Conservation (phyloP, 1,140 invertebrate genomes). For the Leptoteleia sp. region DNA sequence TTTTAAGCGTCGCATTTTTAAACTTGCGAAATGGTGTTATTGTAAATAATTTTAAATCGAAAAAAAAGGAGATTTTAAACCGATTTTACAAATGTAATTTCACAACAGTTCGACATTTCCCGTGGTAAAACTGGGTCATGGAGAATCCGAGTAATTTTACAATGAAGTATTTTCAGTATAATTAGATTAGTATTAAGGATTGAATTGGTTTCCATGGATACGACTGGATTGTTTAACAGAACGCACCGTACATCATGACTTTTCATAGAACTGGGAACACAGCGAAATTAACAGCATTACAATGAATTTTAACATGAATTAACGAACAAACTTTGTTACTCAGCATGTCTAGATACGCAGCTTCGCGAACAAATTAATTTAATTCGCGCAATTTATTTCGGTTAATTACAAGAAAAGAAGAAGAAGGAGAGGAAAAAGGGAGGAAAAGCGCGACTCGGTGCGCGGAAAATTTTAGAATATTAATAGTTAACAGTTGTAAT, state of each 20-base stretch:
- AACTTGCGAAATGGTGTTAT: not conserved
- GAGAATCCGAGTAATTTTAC: conserved; percentile 42
- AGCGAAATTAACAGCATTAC: conserved; percentile 35
- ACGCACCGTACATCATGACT: conserved; percentile 37
- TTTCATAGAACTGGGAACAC: conserved; percentile 11
- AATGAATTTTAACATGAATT: conserved; percentile 32
- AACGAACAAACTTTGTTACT: conserved; percentile 36
- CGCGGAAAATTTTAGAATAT: too few relatives aligned
- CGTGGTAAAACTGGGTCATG: conserved; percentile 24
- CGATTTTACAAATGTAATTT: conserved; percentile 26
- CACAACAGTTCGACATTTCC: conserved; percentile 9
- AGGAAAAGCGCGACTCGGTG: too few relatives aligned
- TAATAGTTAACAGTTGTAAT: too few relatives aligned
- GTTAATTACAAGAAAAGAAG: too few relatives aligned
- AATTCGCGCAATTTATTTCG: not conserved
- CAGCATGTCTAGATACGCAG: conserved; percentile 2
- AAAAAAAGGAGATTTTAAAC: conserved; percentile 5
- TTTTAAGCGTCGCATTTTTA: too few relatives aligned
- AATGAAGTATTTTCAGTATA: conserved; percentile 47
- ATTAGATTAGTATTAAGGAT: conserved; percentile 54
- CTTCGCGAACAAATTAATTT: not conserved
- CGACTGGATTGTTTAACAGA: conserved; percentile 40
- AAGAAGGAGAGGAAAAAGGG: too few relatives aligned
- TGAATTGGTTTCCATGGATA: conserved; percentile 52
- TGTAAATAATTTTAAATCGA: not conserved